Conservation (phyloP, 2,888 invertebrate species). For the Imbricaverruca yamaguchii region DNA sequence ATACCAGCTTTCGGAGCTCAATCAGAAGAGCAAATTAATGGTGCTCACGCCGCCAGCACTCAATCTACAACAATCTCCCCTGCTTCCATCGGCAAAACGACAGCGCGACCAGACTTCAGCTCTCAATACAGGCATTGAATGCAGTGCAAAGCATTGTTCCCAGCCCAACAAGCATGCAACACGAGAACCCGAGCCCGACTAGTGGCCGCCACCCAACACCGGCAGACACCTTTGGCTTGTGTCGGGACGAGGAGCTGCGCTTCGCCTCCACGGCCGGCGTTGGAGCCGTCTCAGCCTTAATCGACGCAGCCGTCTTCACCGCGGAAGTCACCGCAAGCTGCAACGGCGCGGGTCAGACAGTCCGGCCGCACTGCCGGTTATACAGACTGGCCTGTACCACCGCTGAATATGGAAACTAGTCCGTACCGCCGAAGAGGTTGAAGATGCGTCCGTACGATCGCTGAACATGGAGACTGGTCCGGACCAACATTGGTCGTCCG, state of each 20-base stretch:
- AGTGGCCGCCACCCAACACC: neutral
- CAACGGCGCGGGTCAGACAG: neutral
- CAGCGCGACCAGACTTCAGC: neutral
- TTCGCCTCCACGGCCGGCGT: neutral
- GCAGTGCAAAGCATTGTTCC: neutral
- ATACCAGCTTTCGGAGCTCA: no score
- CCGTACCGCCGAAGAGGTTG: no score
- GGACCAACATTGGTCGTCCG: no score
- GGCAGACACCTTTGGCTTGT: constrained; percentile 16
- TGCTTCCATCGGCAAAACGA: neutral
- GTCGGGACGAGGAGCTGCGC: neutral
- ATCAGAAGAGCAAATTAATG: no score
- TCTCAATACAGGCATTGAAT: neutral
- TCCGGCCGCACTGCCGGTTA: neutral
- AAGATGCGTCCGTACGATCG: no score
- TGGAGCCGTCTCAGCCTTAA: neutral
- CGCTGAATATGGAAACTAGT: no score
- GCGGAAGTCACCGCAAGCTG: neutral
- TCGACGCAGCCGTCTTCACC: neutral
- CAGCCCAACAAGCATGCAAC: neutral
- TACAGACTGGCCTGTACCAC: neutral
- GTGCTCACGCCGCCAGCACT: no score
- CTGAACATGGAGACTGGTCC: no score
- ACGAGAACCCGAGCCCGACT: neutral
- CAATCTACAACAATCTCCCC: no score